A percentile compares a stretch with the other conserved stretches of the same genome.
These are phyloP conservation scores for Willowsia nigromaculata DNA, from an alignment of 2,888 invertebrate genomes.

Conservation along the genomic window DNA sequence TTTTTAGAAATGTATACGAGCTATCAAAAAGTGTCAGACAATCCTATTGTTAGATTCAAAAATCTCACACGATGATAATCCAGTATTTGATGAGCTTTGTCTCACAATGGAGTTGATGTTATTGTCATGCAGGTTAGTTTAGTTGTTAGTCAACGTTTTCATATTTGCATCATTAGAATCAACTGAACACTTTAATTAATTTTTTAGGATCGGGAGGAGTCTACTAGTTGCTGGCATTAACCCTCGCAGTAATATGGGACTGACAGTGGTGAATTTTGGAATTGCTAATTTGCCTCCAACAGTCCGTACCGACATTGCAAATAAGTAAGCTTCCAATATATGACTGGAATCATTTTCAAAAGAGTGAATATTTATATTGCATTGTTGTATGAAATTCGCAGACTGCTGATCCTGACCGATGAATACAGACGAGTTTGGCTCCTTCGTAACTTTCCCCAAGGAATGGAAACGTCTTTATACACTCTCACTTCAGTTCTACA, in stretches of 20 bases:
- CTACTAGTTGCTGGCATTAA: conserved; percentile 83
- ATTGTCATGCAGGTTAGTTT: conserved; percentile 81
- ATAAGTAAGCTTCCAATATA: conserved; percentile 81
- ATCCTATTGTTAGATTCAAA: conserved; percentile 80
- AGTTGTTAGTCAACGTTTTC: not conserved
- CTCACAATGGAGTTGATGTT: conserved; percentile 84
- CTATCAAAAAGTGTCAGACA: conserved; percentile 83
- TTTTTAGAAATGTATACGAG: conserved; percentile 82
- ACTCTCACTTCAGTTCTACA: conserved; percentile 82
- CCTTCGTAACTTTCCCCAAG: conserved; percentile 82
- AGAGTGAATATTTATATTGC: too few relatives aligned
- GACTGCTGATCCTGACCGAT: conserved; percentile 83
- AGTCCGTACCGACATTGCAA: conserved; percentile 85
- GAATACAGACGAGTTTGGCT: conserved; percentile 83
- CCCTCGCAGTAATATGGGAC: conserved; percentile 83
- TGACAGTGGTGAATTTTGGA: conserved; percentile 84
- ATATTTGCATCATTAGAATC: not conserved
- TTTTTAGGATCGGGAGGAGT: conserved; percentile 83
- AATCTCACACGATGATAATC: conserved; percentile 80
- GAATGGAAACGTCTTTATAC: conserved; percentile 82
- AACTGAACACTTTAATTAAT: not conserved
- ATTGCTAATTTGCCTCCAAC: conserved; percentile 84
- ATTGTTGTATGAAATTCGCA: conserved; percentile 73
- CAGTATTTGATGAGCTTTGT: conserved; percentile 83
- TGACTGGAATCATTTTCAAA: too few relatives aligned